Evolutionary conservation across 2,113 vertebrate species (phyloP).

Genomic region (Vireo altiloquus): DNA sequence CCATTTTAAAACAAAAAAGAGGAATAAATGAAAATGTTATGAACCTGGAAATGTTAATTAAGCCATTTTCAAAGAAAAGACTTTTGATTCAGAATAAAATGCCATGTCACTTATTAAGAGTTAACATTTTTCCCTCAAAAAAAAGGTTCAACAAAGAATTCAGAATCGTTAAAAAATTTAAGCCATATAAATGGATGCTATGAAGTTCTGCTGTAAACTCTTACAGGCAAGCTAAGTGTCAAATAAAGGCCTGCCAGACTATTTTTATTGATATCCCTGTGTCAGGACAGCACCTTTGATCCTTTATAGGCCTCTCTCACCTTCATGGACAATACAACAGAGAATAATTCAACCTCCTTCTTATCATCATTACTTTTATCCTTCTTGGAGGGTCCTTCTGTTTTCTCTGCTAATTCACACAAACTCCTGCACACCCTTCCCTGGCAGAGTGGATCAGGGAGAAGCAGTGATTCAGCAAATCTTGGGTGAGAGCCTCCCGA

Average conservation of each 20-base stretch:
- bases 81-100: conserved; percentile 70
- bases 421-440: too few relatives aligned
- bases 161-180: conserved; percentile 46
- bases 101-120: conserved; percentile 62
- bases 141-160: conserved; percentile 61
- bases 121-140: conserved; percentile 64
- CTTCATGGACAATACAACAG: background rate
- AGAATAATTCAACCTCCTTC: background rate
- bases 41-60: conserved; percentile 78
- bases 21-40: conserved; percentile 80
- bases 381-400: background rate
- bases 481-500: background rate
- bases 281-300: background rate
- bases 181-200: conserved; percentile 10
- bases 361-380: background rate
- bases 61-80: conserved; percentile 68
- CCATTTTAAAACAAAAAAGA: conserved; percentile 75
- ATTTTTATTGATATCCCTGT: background rate
- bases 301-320: background rate
- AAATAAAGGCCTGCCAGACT: background rate
- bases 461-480: background rate
- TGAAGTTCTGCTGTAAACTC: conserved; percentile 35
- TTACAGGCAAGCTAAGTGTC: background rate
- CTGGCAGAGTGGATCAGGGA: background rate
- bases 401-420: background rate